Percentiles rank a stretch among this genome's conserved stretches.
Conservation (phyloP, 2,888 invertebrate species). For the Macaria notata region DNA sequence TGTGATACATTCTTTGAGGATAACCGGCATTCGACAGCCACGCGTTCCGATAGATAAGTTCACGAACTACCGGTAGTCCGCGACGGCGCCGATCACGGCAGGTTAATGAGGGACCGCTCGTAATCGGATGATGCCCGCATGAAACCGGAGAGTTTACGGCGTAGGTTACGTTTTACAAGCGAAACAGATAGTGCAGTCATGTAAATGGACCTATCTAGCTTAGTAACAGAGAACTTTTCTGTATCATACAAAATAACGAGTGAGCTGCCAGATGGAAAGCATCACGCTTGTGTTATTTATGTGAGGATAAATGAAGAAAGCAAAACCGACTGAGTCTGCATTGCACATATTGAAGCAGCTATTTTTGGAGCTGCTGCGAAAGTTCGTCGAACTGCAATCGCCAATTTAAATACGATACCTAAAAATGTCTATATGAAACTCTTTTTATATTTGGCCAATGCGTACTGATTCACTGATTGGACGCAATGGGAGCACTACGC, state of each 20-base stretch:
- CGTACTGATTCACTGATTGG: constrained; percentile 11
- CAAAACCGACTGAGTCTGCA: no score
- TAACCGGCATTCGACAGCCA: constrained; percentile 66
- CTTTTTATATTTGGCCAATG: not conserved
- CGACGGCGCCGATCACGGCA: constrained; percentile 55
- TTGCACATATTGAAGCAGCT: constrained; percentile 27
- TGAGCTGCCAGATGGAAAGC: not conserved
- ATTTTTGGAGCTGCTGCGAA: constrained; percentile 48
- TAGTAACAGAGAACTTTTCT: not conserved
- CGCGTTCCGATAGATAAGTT: constrained; percentile 62
- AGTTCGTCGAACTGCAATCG: constrained; percentile 43
- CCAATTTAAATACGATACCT: constrained; percentile 5
- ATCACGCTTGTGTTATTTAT: no score
- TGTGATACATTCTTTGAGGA: constrained; percentile 68
- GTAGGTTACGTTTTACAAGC: constrained; percentile 38
- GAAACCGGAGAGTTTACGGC: constrained; percentile 15
- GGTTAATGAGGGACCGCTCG: constrained; percentile 51
- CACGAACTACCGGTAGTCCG: constrained; percentile 52
- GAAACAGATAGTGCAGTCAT: constrained; percentile 27
- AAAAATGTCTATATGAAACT: constrained; percentile 2
- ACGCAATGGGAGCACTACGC: constrained; percentile 1
- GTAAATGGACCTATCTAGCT: constrained; percentile 5
- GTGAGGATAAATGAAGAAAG: no score
- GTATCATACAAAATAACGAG: not conserved
- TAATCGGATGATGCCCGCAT: constrained; percentile 28